Conservation (phyloP, 2,113 vertebrate genomes). For the Marmota flaviventris region DNA sequence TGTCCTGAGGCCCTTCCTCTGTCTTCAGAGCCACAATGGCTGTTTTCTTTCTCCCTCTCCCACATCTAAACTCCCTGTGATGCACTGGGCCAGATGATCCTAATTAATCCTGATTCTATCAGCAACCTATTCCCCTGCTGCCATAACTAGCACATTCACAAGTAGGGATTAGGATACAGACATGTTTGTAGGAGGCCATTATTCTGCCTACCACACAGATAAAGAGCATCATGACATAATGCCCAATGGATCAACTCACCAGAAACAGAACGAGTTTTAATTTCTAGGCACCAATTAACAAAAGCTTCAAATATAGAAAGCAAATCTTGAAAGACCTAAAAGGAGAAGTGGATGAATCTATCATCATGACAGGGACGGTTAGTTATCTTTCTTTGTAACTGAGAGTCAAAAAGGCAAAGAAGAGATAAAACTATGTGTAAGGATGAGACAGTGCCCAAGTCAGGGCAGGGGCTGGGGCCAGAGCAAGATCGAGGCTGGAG, state of each 20-base stretch:
- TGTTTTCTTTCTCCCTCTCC: neutral
- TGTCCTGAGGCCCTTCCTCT: neutral
- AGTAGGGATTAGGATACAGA: no score
- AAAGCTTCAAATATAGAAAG: neutral
- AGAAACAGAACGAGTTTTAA: neutral
- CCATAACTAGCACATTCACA: rapidly evolving
- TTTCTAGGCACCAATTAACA: neutral
- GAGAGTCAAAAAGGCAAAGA: neutral
- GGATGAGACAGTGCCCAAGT: neutral
- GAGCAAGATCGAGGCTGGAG: no score
- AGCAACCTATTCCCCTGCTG: no score
- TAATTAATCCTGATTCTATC: neutral
- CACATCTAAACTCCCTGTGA: neutral
- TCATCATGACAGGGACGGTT: rapidly evolving
- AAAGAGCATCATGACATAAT: neutral
- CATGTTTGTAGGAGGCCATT: no score
- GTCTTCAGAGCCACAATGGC: neutral
- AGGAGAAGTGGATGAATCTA: no score
- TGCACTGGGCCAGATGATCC: neutral
- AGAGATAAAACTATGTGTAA: rapidly evolving
- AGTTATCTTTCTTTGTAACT: rapidly evolving
- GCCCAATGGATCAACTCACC: neutral
- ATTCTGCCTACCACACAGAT: neutral
- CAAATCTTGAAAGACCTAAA: neutral
- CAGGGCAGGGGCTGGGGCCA: rapidly evolving